These are phyloP conservation scores for Lithobates pipiens DNA, from an alignment of 2,797 vertebrate genomes.

Conservation along the genomic window DNA sequence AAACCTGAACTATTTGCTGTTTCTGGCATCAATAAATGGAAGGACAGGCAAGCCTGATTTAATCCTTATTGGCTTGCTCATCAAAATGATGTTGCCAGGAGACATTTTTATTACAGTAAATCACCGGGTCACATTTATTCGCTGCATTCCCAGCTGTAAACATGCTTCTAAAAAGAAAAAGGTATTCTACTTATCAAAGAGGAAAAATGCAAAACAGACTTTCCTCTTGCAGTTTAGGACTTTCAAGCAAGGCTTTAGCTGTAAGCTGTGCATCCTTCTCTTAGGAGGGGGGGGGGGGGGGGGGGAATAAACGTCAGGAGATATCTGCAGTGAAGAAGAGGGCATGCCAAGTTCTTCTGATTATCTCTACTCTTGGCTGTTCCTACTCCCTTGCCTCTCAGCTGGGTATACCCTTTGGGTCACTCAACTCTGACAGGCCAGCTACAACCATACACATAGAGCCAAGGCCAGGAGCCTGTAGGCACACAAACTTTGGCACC, in stretches of 20 bases:
- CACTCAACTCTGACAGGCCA: too few relatives aligned
- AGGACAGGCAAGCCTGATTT: slow-evolving; percentile 39
- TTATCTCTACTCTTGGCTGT: not conserved
- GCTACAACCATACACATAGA: too few relatives aligned
- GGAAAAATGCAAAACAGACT: slow-evolving; percentile 41
- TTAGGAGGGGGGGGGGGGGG: too few relatives aligned
- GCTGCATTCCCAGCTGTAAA: slow-evolving; percentile 40
- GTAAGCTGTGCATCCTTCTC: not conserved
- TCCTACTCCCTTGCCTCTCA: not conserved
- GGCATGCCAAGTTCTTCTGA: not conserved
- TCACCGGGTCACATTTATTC: slow-evolving; percentile 45
- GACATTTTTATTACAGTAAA: slow-evolving; percentile 45
- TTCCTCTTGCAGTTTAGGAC: not conserved
- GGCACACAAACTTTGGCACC: too few relatives aligned
- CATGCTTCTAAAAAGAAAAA: slow-evolving; percentile 28
- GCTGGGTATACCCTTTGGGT: not conserved
- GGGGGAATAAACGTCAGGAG: not conserved
- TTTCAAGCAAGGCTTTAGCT: not conserved
- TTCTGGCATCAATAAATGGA: slow-evolving; percentile 47
- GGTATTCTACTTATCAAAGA: slow-evolving; percentile 41
- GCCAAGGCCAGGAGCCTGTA: too few relatives aligned
- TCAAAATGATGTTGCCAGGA: slow-evolving; percentile 49
- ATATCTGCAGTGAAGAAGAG: not conserved
- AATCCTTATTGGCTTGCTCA: slow-evolving; percentile 51
- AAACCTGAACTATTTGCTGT: slow-evolving; percentile 23